Base-by-base conservation (phyloP, 2,113 vertebrate genomes). In the Passerina amoena region DNA sequence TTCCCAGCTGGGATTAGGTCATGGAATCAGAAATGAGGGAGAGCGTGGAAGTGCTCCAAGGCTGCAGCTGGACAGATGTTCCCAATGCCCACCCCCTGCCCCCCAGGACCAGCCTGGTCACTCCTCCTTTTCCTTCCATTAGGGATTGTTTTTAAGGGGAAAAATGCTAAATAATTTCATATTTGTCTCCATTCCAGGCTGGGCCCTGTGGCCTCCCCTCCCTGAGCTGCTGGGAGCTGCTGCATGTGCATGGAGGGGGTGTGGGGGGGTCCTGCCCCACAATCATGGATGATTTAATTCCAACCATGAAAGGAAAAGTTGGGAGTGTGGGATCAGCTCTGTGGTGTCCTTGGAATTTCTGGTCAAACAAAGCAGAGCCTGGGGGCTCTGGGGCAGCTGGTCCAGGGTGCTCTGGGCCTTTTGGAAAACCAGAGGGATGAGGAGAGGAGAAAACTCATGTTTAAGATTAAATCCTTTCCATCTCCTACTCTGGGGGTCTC, bases 401-500 rank as follows among this genome's bases (percentile, higher is more conserved):
- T 44, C 14, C 19, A 22, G 57, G 40, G 18, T 37, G 17, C 50
- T 56, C 44, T 12, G 14, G 22, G 35, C 15, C 22, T 33, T 68
- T 24, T n/a, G 5, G 61, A 45, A 69, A 59, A 44, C 19, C 57
- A n/a, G 23, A 53, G 56, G 16, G 59, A 12, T 30, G 38, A 72
- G 54, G 50, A 84, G 24, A 54, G 33, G 37, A 51, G 72, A 23
- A 42, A 33, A 70, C 14, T 70, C 25, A 2, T 8, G 3, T 48
- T 63, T 28, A 11, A 37, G 64, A 11, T 63, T 6, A 35, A 61
- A 70, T 77, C 35, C 9, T 12, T 38, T 27, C 30, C 17, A 2
- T 2, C 12, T 90, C 35, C 2, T 0, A 0, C 54, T 51, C 19
- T 0, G 5, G 42, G 13, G 14, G 5, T 17, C 25, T 59, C 48